Percentiles rank a stretch among this genome's conserved stretches.
phyloP scores from a whole-genome alignment of 2,888 invertebrate genomes.

The Odontothrips loti region DNA sequence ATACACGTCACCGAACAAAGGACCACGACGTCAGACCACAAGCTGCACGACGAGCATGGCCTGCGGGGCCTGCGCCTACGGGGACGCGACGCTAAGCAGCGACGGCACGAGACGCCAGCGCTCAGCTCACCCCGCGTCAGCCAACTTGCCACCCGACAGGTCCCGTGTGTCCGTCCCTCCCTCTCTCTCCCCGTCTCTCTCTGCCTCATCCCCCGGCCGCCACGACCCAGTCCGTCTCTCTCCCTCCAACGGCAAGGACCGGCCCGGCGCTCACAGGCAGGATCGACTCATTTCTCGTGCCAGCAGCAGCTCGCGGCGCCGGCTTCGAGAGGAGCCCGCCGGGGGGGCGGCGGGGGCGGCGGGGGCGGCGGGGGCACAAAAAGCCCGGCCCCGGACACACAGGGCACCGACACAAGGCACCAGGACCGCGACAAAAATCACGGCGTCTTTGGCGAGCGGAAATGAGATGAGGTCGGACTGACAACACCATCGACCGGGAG shows the following conservation, averaged over 20 bases:
- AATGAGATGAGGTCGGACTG: no score
- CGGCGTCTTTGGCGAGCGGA: no score
- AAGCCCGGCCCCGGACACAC: no score
- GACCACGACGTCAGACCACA: neutral
- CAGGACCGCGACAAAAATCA: no score
- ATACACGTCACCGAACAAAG: neutral
- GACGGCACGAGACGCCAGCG: neutral
- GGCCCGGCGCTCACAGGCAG: neutral
- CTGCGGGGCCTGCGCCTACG: neutral
- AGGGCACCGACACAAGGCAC: no score
- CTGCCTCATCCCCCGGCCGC: neutral
- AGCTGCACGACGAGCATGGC: neutral
- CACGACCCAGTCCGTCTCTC: neutral
- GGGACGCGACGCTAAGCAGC: neutral
- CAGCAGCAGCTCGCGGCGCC: no score
- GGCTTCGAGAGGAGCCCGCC: no score
- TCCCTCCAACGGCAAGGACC: neutral
- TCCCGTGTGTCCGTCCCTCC: conserved; percentile 36
- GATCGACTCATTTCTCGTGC: no score
- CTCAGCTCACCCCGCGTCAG: conserved; percentile 28
- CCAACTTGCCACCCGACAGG: conserved; percentile 39
- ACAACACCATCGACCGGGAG: neutral
- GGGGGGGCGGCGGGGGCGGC: no score
- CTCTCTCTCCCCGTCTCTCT: conserved; percentile 31
- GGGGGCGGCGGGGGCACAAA: no score